phyloP scores from a whole-genome alignment of 2,113 vertebrate species.

The Thalassoma bifasciatum region DNA sequence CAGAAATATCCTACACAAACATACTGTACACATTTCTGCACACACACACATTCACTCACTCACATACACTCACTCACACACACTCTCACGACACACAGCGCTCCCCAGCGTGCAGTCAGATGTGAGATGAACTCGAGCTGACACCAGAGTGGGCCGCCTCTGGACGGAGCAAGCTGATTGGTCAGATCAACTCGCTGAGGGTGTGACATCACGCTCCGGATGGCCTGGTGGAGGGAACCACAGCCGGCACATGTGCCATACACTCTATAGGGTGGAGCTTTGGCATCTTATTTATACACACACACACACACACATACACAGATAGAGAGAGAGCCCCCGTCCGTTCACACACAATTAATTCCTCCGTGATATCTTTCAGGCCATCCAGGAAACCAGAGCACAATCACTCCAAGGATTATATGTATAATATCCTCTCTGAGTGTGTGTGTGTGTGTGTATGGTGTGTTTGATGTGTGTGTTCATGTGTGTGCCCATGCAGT shows the following conservation, averaged over 20 bases:
- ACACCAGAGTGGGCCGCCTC: constrained; percentile 44
- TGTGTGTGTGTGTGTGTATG: constrained; percentile 8
- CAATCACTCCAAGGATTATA: constrained; percentile 52
- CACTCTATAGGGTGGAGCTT: constrained; percentile 7
- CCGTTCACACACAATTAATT: constrained; percentile 37
- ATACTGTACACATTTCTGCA: constrained; percentile 21
- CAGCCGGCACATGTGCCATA: constrained; percentile 28
- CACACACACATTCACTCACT: no score
- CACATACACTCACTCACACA: constrained; percentile 20
- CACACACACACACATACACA: constrained; percentile 35
- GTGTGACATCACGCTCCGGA: constrained; percentile 12
- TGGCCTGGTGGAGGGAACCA: neutral
- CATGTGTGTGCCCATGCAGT: neutral
- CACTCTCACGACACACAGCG: constrained; percentile 6
- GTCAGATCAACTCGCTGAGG: constrained; percentile 4
- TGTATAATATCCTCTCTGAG: constrained; percentile 36
- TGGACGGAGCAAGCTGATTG: constrained; percentile 48
- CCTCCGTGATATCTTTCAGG: constrained; percentile 29
- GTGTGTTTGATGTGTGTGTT: constrained; percentile 5
- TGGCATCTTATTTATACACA: constrained; percentile 8
- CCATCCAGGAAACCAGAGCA: constrained; percentile 57
- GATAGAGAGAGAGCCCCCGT: no score
- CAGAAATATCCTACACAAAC: constrained; percentile 40
- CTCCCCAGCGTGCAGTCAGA: constrained; percentile 14
- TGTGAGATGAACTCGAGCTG: constrained; percentile 55